Evolutionary conservation across 2,888 invertebrate species (phyloP), one percentile per base, ranked within the genome.

Genomic region (Lepidochitona cinerea): DNA sequence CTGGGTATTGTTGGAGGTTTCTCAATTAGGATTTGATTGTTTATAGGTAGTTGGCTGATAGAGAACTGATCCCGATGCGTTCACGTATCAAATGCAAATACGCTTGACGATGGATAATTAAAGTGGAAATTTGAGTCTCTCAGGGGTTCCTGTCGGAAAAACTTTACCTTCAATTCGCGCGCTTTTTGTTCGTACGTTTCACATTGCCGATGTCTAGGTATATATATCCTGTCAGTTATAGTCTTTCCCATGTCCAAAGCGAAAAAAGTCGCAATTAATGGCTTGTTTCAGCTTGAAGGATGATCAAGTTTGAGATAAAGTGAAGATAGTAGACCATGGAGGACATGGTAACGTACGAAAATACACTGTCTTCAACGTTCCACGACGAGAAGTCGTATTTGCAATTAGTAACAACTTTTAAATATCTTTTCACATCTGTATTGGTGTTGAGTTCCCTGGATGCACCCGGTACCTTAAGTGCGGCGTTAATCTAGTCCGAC

Each of bases 31-130:
- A 73, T 65, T 1, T 72, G 52, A 68, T 82, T 81, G 5, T 68
- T 37, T 2, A 79, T 35, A 4, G 78, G 75, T 5, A 82, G 7
- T 73, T 81, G 79, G 9, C 35, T 54, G 68, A 77, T 72, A 4
- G 81, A 75, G 54, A 77, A 80, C 67, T 84, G 80, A 66, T 75
- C 72, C 23, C 80, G 54, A 35, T 82, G 82, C 7, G 75, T 76
- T 75, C 75, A 75, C 70, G 78, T 53, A 68, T 82, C 83, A 4
- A 78, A 53, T 29, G 81, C 59, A 12, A 79, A 82, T 1, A 83
- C 68, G n/a, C 81, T 71, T 65, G n/a, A 73, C 76, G 26, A 80
- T 35, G 26, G 71, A 29, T 0, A 77, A 29, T 1, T 26, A 23
- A 66, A 66, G 66, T 33, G 66, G 4, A 77, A 64, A 14, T 80